phyloP scores from a whole-genome alignment of 2,797 vertebrate species.

The Acestrorhynchus altus region DNA sequence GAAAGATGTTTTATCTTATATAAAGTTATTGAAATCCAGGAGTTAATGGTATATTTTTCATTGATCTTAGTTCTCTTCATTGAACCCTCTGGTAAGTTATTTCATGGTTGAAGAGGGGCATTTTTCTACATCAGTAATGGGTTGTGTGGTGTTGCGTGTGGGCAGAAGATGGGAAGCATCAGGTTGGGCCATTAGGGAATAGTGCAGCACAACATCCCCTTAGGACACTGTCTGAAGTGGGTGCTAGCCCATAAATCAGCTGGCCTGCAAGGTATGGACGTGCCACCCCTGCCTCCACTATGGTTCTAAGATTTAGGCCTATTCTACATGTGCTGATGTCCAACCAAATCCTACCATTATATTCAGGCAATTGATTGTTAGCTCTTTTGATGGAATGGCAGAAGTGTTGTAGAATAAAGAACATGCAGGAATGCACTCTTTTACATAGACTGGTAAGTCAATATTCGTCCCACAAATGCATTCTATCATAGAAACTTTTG shows the following conservation, averaged over 20 bases:
- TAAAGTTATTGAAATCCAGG: background rate
- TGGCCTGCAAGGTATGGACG: background rate
- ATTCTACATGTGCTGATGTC: background rate
- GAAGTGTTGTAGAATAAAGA: background rate
- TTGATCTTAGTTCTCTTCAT: background rate
- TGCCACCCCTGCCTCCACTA: background rate
- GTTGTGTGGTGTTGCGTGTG: background rate
- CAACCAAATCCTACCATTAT: background rate
- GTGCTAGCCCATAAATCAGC: constrained; percentile 24
- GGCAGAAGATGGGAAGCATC: constrained; percentile 31
- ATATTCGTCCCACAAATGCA: no score
- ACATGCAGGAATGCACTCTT: background rate
- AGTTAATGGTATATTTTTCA: background rate
- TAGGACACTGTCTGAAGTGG: constrained; percentile 33
- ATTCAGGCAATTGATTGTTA: background rate
- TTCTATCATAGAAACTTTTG: no score
- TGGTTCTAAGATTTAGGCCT: background rate
- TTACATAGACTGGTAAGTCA: background rate
- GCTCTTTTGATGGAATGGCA: no score
- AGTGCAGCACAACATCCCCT: constrained; percentile 28
- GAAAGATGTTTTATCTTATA: background rate
- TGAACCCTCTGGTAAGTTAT: constrained; percentile 4
- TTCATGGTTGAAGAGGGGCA: background rate
- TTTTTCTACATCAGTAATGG: constrained; percentile 15
- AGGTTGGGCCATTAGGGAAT: constrained; percentile 23